These are phyloP conservation scores for Quadroppia sp. DNA, from an alignment of 2,888 invertebrate genomes.

Conservation along the genomic window DNA sequence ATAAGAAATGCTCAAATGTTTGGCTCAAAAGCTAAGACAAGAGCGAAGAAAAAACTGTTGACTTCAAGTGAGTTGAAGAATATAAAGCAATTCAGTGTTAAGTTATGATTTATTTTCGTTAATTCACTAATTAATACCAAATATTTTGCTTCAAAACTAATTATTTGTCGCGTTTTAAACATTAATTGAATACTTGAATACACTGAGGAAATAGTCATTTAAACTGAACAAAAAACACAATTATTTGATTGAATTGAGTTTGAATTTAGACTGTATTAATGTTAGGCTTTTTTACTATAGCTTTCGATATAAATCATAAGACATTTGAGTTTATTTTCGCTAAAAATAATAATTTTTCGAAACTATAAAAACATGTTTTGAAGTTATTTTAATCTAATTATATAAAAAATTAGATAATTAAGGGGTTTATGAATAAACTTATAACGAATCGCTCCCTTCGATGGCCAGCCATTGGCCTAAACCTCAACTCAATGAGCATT, in stretches of 20 bases:
- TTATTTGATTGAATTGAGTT: neutral
- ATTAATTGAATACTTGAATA: constrained; percentile 9
- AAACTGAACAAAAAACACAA: neutral
- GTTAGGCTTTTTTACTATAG: neutral
- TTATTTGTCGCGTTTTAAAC: constrained; percentile 27
- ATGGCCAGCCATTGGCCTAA: too few relatives aligned
- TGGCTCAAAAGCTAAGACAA: neutral
- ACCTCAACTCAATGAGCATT: too few relatives aligned
- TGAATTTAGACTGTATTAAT: neutral
- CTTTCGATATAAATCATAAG: constrained; percentile 1
- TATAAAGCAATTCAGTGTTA: constrained; percentile 24
- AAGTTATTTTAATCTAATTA: constrained; percentile 11
- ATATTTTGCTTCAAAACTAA: constrained; percentile 10
- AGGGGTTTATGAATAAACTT: neutral
- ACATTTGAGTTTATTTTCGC: constrained; percentile 9
- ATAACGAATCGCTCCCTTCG: too few relatives aligned
- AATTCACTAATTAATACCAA: constrained; percentile 30
- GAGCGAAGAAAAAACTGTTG: constrained; percentile 16
- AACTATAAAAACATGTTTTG: neutral
- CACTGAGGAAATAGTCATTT: constrained; percentile 9
- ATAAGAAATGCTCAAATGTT: neutral
- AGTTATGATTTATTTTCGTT: constrained; percentile 24
- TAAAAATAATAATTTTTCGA: constrained; percentile 15
- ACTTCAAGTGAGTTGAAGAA: constrained; percentile 30
- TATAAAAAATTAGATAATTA: neutral